Conservation (phyloP, 2,888 invertebrate genomes). For the Arenicola marina region DNA sequence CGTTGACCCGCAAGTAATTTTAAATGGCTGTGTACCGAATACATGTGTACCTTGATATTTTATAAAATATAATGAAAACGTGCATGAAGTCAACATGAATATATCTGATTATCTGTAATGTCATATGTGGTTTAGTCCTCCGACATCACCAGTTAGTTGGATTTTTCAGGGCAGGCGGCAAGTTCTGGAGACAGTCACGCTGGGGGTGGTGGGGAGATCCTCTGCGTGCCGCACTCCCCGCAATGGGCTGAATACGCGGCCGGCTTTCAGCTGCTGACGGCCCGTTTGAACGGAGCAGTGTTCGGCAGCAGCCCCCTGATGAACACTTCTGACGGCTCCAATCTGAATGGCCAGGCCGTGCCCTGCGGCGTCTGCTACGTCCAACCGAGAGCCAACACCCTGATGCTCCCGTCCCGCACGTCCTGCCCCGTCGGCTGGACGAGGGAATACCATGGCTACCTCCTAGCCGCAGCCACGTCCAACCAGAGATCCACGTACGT, state of each 20-base stretch:
- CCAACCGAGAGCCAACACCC: background rate
- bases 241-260: background rate
- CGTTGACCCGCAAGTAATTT: too few species aligned
- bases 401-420: slow-evolving; percentile 31
- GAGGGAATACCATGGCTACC: slow-evolving; percentile 34
- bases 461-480: slow-evolving; percentile 19
- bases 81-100: too few species aligned
- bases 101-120: too few species aligned
- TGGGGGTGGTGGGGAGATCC: background rate
- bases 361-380: slow-evolving; percentile 32
- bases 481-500: background rate
- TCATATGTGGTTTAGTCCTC: too few species aligned
- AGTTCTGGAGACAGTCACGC: background rate
- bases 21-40: too few species aligned
- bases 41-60: too few species aligned
- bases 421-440: slow-evolving; percentile 33
- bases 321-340: background rate
- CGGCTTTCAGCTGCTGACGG: background rate
- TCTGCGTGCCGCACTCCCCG: background rate
- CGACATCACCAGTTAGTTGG: too few species aligned
- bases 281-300: background rate
- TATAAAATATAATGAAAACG: too few species aligned
- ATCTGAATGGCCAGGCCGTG: slow-evolving; percentile 14
- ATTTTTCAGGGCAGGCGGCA: background rate
- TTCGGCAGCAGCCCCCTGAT: background rate